phyloP scores from a whole-genome alignment of 2,888 invertebrate species.

The Thelaira solivaga region DNA sequence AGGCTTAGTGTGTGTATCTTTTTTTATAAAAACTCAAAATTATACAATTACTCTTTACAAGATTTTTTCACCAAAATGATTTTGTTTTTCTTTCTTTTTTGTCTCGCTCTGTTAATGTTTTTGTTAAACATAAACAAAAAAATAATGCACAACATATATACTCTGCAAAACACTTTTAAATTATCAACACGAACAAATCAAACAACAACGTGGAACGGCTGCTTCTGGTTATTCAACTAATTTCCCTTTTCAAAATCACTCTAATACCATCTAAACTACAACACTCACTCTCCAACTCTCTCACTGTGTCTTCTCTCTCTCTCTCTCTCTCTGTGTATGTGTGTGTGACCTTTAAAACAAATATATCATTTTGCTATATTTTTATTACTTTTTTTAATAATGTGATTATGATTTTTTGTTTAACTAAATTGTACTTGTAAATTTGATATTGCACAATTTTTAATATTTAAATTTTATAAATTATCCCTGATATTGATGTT shows the following conservation, averaged over 20 bases:
- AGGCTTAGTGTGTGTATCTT: not conserved
- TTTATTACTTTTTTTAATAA: constrained; percentile 23
- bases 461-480: not conserved
- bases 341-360: constrained; percentile 12
- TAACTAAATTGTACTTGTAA: constrained; percentile 30
- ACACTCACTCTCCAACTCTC: not conserved
- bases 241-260: constrained; percentile 12
- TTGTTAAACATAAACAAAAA: constrained; percentile 24
- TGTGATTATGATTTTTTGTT: constrained; percentile 32
- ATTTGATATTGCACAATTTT: not conserved
- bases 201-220: constrained; percentile 55
- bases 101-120: constrained; percentile 39
- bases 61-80: constrained; percentile 29
- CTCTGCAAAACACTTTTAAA: constrained; percentile 41
- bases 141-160: constrained; percentile 52
- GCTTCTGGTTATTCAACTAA: constrained; percentile 56
- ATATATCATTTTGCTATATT: constrained; percentile 12
- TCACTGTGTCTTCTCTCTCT: not conserved
- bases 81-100: constrained; percentile 65
- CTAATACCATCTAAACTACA: not conserved
- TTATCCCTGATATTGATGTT: not conserved
- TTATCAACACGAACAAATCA: constrained; percentile 45
- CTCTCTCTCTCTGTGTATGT: not conserved
- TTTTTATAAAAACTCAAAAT: not conserved
- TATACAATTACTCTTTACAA: constrained; percentile 20